A percentile compares a stretch with the other conserved stretches of the same genome.
Evolutionary conservation across 2,797 vertebrate species (phyloP).

Genomic region (Ispidina lecontei): DNA sequence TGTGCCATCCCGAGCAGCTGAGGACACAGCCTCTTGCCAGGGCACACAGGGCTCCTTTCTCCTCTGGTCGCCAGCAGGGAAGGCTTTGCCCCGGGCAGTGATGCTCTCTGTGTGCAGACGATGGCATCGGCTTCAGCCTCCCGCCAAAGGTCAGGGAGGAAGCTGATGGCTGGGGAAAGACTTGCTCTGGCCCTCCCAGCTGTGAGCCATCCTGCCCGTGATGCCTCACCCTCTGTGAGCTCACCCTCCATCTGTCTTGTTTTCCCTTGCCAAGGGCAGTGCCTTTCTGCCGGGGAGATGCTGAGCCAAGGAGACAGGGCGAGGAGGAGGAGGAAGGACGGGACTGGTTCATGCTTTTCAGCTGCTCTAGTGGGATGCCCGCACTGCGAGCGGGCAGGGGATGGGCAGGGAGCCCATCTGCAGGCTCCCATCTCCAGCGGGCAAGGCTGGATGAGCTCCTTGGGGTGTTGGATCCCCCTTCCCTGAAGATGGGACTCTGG

Average conservation of each 20-base stretch:
- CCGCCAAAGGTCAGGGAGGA: not conserved
- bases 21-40: not conserved
- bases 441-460: not conserved
- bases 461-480: not conserved
- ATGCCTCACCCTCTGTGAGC: accelerated
- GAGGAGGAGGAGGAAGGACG: not conserved
- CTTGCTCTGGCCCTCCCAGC: not conserved
- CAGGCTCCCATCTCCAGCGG: not conserved
- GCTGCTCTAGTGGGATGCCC: not conserved
- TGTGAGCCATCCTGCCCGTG: not conserved
- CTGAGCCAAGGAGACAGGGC: not conserved
- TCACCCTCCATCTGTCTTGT: accelerated
- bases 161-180: not conserved
- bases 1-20: not conserved
- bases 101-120: not conserved
- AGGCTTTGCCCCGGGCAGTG: not conserved
- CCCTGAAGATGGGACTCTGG: not conserved
- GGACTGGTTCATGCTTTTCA: not conserved
- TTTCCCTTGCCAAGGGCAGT: not conserved
- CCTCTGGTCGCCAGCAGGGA: accelerated
- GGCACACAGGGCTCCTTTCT: not conserved
- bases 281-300: not conserved
- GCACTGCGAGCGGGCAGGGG: not conserved
- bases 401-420: not conserved
- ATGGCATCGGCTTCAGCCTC: accelerated